A percentile compares a stretch with the other conserved stretches of the same genome.
These are phyloP conservation scores for Dendroctonus valens DNA, from an alignment of 1,140 invertebrate species.

Conservation along the genomic window DNA sequence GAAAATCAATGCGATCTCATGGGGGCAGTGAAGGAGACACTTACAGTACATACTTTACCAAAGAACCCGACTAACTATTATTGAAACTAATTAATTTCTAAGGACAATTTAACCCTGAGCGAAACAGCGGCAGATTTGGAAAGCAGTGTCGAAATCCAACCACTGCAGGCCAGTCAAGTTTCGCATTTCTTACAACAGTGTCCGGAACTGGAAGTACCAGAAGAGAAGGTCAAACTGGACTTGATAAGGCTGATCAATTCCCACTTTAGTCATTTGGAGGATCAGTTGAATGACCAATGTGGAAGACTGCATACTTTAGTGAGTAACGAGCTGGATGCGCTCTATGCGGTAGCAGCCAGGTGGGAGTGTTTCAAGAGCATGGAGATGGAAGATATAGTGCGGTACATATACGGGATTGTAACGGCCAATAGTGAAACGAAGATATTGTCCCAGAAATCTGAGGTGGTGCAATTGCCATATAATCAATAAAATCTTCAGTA, in stretches of 20 bases:
- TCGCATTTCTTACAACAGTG: neutral
- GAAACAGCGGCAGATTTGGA: neutral
- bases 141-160: neutral
- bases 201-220: constrained; percentile 5
- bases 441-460: constrained; percentile 3
- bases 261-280: constrained; percentile 32
- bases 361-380: constrained; percentile 14
- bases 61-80: neutral
- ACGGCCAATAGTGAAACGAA: neutral
- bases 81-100: neutral
- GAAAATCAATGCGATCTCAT: neutral
- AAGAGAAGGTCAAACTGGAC: constrained; percentile 32
- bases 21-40: neutral
- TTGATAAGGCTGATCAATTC: constrained; percentile 26
- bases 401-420: constrained; percentile 1
- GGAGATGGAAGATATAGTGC: constrained; percentile 9
- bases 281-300: constrained; percentile 33
- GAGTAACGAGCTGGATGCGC: constrained; percentile 10
- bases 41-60: neutral
- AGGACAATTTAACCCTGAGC: neutral
- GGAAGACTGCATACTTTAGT: constrained; percentile 1
- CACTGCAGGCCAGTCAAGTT: neutral
- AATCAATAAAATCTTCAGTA: no score
- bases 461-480: neutral
- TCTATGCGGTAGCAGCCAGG: constrained; percentile 9